Evolutionary conservation across 1,140 invertebrate genomes (phyloP).

Genomic region (Anthonomus grandis): DNA sequence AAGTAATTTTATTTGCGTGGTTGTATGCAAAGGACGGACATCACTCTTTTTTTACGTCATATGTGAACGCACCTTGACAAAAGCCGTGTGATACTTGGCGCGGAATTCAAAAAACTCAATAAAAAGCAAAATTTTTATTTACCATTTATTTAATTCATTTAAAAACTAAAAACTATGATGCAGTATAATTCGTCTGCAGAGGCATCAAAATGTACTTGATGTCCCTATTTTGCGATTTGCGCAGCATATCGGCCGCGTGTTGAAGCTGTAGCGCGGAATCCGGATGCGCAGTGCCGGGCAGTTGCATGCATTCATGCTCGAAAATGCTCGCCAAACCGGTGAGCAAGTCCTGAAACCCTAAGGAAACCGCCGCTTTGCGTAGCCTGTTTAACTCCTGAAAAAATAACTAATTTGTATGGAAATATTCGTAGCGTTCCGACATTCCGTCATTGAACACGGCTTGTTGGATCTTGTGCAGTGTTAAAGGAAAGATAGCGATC

Average conservation of each 20-base stretch:
- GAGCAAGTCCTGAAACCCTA: slow-evolving; percentile 81
- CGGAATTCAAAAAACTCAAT: too few species aligned
- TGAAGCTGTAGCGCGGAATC: slow-evolving; percentile 88
- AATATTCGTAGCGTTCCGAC: slow-evolving; percentile 21
- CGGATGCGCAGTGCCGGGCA: slow-evolving; percentile 72
- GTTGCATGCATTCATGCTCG: slow-evolving; percentile 85
- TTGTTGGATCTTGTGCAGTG: too few species aligned
- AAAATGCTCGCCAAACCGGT: slow-evolving; percentile 76
- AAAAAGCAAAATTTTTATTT: too few species aligned
- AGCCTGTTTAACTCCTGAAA: slow-evolving; percentile 85
- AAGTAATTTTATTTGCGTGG: too few species aligned
- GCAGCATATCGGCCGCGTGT: slow-evolving; percentile 75
- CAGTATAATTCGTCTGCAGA: slow-evolving; percentile 54
- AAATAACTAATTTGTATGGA: slow-evolving; percentile 11
- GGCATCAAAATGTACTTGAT: slow-evolving; percentile 63
- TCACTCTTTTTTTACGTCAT: too few species aligned
- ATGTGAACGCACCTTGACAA: too few species aligned
- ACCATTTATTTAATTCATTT: too few species aligned
- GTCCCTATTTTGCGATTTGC: slow-evolving; percentile 61
- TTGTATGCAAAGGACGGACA: too few species aligned
- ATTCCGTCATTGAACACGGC: slow-evolving; percentile 7
- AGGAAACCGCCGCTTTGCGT: slow-evolving; percentile 79
- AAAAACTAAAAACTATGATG: too few species aligned
- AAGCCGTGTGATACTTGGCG: too few species aligned
- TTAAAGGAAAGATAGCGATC: too few species aligned